Base-by-base conservation (phyloP, 2,113 vertebrate genomes). In the Chloebia gouldiae region DNA sequence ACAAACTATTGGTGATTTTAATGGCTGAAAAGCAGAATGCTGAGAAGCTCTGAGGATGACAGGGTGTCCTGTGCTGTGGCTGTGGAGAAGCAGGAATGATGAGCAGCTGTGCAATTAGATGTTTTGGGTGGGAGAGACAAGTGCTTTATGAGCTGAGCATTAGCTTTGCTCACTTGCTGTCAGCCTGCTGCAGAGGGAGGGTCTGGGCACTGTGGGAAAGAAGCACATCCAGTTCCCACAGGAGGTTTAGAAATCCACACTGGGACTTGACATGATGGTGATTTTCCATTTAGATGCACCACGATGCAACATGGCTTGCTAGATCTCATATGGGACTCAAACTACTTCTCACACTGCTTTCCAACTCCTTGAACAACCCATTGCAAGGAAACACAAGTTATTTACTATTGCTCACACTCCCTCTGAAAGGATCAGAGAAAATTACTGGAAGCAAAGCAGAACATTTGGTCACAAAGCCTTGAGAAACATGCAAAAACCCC, bases 261-360 rank as follows among this genome's bases (percentile, higher is more conserved):
- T 7, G 15, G 56, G 31, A 40, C 79, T 79, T 81, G n/a, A 37
- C n/a, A 10, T 1, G 51, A 70, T 35, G 56, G 80, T 66, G 22
- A 13, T 47, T 88, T 80, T 60, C 69, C 53, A 56, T 47, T 39
- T 51, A 78, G 73, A 73, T 11, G 40, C 51, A 22, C 8, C 35
- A 35, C 10, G 2, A 7, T 40, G n/a, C 61, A 37, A 1, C 13
- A 37, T 0, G 1, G 31, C 33, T 24, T 45, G n/a, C 50, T 5
- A 14, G 30, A 54, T 53, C 65, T 89, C 61, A 3, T 1, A 12
- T 3, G 56, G 68, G 33, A 45, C 33, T 63, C 81, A 22, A 50
- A 27, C 33, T 8, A 44, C n/a, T 83, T 64, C 56, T 68, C 64
- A 44, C n/a, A 54, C 53, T 33, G 69, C 65, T 23, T 54, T 27